Conservation (phyloP, 2,797 vertebrate species). For the Hippoglossus hippoglossus region DNA sequence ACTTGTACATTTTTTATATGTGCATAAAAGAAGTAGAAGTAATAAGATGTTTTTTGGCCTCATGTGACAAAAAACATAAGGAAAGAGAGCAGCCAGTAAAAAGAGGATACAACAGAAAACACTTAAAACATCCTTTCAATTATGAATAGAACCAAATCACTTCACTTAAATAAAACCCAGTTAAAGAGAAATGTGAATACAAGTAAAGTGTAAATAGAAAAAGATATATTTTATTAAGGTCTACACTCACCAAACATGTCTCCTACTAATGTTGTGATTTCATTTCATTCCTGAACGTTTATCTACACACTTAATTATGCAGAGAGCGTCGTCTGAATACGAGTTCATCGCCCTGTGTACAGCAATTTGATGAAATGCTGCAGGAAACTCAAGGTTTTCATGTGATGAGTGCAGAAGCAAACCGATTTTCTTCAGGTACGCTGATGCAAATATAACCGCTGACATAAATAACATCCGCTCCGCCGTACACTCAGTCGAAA, state of each 20-base stretch:
- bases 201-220: neutral
- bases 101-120: neutral
- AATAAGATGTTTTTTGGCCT: no score
- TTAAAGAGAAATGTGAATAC: neutral
- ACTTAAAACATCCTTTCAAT: constrained; percentile 2
- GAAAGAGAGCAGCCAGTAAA: neutral
- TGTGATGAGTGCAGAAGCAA: neutral
- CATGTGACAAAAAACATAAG: neutral
- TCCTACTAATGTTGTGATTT: neutral
- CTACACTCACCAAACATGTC: neutral
- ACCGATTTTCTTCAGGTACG: constrained; percentile 1
- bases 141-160: neutral
- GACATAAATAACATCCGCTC: constrained; percentile 20
- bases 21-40: neutral
- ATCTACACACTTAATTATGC: neutral
- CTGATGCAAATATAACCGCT: constrained; percentile 12
- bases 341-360: no score
- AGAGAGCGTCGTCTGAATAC: neutral
- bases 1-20: neutral
- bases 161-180: neutral
- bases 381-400: neutral
- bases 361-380: neutral
- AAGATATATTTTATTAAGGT: no score
- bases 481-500: neutral
- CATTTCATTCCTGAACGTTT: neutral